These are phyloP conservation scores for Tetranychus cinnabarinus DNA, from an alignment of 1,140 invertebrate genomes.

Conservation along the genomic window DNA sequence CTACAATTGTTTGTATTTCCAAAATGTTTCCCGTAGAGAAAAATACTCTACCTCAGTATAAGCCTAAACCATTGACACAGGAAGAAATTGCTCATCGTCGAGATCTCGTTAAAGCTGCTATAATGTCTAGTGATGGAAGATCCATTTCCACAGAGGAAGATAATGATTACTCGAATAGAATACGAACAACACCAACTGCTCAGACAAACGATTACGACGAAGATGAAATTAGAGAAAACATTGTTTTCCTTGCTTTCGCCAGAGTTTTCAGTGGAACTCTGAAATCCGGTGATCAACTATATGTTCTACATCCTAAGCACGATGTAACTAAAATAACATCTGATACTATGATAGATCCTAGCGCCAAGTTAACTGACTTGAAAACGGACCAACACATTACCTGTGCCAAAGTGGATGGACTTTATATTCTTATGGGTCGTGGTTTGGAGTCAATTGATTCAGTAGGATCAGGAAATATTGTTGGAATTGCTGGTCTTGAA, in stretches of 20 bases:
- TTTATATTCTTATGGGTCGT: conserved; percentile 82
- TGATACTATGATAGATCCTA: conserved; percentile 23
- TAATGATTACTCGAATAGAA: conserved; percentile 12
- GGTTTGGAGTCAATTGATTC: conserved; percentile 56
- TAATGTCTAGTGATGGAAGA: not conserved
- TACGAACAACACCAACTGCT: not conserved
- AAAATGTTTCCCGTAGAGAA: conserved; percentile 58
- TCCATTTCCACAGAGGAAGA: not conserved
- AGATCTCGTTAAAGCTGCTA: conserved; percentile 29
- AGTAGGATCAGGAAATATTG: conserved; percentile 67
- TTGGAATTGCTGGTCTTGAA: conserved; percentile 66
- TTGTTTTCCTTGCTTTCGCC: conserved; percentile 73
- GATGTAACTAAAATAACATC: conserved; percentile 29
- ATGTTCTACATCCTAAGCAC: conserved; percentile 71
- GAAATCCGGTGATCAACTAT: conserved; percentile 45
- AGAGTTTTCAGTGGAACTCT: conserved; percentile 74
- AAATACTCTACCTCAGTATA: conserved; percentile 40
- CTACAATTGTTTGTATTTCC: conserved; percentile 59
- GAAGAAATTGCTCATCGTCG: conserved; percentile 46
- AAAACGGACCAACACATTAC: conserved; percentile 32
- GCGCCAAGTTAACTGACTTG: conserved; percentile 37
- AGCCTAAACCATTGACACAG: conserved; percentile 38
- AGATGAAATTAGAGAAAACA: conserved; percentile 15
- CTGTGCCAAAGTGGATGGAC: conserved; percentile 35
- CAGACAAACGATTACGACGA: not conserved